Conservation (phyloP, 1,140 invertebrate genomes). For the Colletes gigas region DNA sequence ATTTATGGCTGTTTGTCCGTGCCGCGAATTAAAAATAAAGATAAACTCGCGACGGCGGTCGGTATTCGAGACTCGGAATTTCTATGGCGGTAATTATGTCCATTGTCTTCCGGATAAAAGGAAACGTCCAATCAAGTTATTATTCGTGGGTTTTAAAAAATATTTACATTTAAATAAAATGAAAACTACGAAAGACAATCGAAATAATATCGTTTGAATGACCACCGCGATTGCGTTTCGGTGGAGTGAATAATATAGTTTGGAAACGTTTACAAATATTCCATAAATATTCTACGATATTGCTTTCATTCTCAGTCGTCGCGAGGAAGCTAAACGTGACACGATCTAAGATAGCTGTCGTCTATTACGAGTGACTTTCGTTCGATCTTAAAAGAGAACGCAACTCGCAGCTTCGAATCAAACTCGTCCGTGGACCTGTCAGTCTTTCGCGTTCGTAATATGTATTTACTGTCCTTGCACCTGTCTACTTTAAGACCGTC, state of each 20-base stretch:
- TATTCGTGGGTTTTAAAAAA: no score
- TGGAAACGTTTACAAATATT: no score
- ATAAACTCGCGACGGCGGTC: background rate
- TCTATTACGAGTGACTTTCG: constrained; percentile 32
- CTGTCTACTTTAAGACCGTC: constrained; percentile 56
- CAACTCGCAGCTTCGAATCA: background rate
- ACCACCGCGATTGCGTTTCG: no score
- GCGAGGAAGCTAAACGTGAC: constrained; percentile 51
- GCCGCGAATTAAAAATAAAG: background rate
- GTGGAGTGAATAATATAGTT: no score
- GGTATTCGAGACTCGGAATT: background rate
- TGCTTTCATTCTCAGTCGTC: no score
- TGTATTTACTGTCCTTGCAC: constrained; percentile 52
- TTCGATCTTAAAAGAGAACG: constrained; percentile 2
- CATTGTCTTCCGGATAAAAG: background rate
- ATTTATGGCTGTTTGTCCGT: constrained; percentile 9
- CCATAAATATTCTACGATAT: no score
- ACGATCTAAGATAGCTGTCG: constrained; percentile 30
- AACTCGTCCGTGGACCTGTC: constrained; percentile 39
- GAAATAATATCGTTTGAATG: no score
- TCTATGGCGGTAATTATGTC: background rate
- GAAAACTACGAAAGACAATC: no score
- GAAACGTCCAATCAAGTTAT: background rate
- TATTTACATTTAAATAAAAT: no score
- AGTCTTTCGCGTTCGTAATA: constrained; percentile 52